Percentiles rank a stretch among this genome's conserved stretches.
phyloP scores from a whole-genome alignment of 2,888 invertebrate genomes.

The Cryptophagus acutangulus region DNA sequence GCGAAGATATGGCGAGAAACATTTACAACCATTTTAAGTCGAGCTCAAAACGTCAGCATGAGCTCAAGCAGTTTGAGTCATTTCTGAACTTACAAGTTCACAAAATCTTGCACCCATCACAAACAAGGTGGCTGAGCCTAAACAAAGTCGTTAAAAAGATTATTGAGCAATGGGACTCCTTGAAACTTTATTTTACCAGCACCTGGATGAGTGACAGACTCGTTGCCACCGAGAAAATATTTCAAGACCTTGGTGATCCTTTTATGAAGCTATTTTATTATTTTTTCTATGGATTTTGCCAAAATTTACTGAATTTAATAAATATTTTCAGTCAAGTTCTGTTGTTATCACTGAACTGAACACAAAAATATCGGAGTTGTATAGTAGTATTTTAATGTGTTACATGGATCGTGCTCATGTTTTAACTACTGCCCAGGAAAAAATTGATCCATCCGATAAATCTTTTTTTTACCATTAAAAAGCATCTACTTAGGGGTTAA shows the following conservation, averaged over 20 bases:
- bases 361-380: not conserved
- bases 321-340: not conserved
- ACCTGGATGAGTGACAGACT: not conserved
- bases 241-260: not conserved
- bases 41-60: constrained; percentile 13
- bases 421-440: not conserved
- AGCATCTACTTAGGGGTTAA: not conserved
- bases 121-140: constrained; percentile 17
- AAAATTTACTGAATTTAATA: not conserved
- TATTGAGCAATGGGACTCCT: not conserved
- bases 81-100: constrained; percentile 16
- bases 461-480: not conserved
- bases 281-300: not conserved
- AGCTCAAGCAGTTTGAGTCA: constrained; percentile 15
- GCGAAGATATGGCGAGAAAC: constrained; percentile 13
- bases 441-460: not conserved
- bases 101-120: constrained; percentile 15
- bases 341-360: not conserved
- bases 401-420: not conserved
- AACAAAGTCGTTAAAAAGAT: constrained; percentile 14
- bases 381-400: not conserved
- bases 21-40: constrained; percentile 14
- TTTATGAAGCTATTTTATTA: not conserved
- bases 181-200: not conserved
- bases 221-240: not conserved